Percentiles rank a stretch among this genome's conserved stretches.
Evolutionary conservation across 92 coral and sea anemone species (phyloP).

Genomic region (Epizoanthus illoricatus): DNA sequence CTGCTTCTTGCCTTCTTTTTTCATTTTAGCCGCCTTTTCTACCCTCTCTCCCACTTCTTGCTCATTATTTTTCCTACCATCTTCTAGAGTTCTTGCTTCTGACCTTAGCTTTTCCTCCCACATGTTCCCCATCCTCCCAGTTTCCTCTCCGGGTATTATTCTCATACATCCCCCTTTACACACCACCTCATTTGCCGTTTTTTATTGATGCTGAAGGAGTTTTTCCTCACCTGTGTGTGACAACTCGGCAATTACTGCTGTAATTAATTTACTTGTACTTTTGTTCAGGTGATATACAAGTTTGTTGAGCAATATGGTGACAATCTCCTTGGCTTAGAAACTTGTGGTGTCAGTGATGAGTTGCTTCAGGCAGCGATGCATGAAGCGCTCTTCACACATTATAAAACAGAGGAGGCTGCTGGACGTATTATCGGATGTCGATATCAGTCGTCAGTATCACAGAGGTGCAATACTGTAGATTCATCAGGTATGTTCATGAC

Average conservation of each 20-base stretch:
- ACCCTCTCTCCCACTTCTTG: not conserved
- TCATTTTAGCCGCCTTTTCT: not conserved
- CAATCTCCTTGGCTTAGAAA: conserved; percentile 65
- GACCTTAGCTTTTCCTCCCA: not conserved
- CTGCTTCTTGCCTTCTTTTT: not conserved
- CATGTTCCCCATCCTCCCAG: not conserved
- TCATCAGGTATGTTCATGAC: conserved; percentile 2
- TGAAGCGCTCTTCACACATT: conserved; percentile 44
- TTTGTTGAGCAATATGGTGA: conserved; percentile 60
- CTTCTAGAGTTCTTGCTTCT: not conserved
- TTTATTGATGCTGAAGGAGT: not conserved
- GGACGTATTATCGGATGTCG: conserved; percentile 71
- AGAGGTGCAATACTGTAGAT: conserved; percentile 63
- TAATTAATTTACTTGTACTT: too few species aligned
- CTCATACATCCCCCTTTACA: too few species aligned
- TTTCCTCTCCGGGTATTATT: too few species aligned
- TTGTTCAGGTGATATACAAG: conserved; percentile 51
- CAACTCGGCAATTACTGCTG: too few species aligned
- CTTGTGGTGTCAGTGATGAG: conserved; percentile 70
- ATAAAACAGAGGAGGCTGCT: conserved; percentile 50
- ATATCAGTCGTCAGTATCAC: conserved; percentile 44
- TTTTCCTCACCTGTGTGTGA: not conserved
- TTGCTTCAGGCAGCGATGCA: conserved; percentile 49
- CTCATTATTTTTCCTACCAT: not conserved
- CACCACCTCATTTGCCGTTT: too few species aligned